Base-by-base conservation (phyloP, 2,888 invertebrate genomes). In the Emesis russula region DNA sequence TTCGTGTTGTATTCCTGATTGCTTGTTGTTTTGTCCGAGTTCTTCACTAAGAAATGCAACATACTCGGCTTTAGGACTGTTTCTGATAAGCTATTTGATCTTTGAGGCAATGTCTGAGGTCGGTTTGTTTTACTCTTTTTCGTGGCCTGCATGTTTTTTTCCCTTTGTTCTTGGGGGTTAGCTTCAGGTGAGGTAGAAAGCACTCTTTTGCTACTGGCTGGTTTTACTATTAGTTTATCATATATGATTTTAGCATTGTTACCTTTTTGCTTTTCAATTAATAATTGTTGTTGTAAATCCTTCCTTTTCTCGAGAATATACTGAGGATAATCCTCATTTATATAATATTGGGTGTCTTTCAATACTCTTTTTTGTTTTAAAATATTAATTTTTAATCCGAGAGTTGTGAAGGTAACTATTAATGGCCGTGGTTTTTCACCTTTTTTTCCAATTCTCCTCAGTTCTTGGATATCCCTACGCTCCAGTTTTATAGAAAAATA, bases 61-160 rank as follows among this genome's bases (percentile, higher is more conserved):
- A 93, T 91, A 9, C 92, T 66, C 13, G 91, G 92, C 82, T 92
- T 94, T 38, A 92, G 1, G 7, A 86, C 77, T 76, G 86, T 92
- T 85, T 93, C 90, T 44, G 93, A 91, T 5, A 87, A 4, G 2
- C 93, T 92, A 44, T 77, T 77, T n/a, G 84, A 80, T 63, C 88
- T 85, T 81, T 74, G 41, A 7, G 76, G 7, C n/a, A 53, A 4
- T 68, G 41, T 33, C 18, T 9, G 11, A 5, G 71, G 9, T 13
- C 73, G 70, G 36, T n/a, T 18, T 53, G 31, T 75, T 80, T 88
- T 82, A 33, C 89, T 94, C 53, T 91, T 93, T 77, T 93, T 92
- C 31, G 66, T 88, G 0, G 58, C 13, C 83, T 90, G 89, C 25
- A 74, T 84, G 6, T 75, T 80, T 3, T 25, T 81, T 0, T 83